These are phyloP conservation scores for Vireo altiloquus DNA, from an alignment of 2,113 vertebrate genomes.

Conservation along the genomic window DNA sequence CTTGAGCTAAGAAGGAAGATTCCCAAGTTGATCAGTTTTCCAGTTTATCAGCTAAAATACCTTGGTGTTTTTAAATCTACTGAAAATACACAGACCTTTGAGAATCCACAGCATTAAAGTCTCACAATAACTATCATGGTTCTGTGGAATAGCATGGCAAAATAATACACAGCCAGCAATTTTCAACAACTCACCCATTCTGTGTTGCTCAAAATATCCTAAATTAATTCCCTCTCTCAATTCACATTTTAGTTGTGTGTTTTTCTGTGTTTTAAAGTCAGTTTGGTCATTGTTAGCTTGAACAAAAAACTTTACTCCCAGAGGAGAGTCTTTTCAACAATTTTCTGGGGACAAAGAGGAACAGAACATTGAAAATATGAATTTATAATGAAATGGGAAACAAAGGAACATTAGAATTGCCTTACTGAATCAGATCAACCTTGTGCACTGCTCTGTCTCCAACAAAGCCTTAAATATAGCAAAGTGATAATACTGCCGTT, in stretches of 20 bases:
- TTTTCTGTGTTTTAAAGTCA: conserved; percentile 39
- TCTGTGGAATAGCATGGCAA: not conserved
- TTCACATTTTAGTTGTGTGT: not conserved
- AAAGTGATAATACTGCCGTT: conserved; percentile 67
- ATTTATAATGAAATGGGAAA: conserved; percentile 70
- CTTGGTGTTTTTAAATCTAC: not conserved
- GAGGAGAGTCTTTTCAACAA: conserved; percentile 60
- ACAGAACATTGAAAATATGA: conserved; percentile 69
- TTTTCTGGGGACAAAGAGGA: conserved; percentile 52
- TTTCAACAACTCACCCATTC: conserved; percentile 6
- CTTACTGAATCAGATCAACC: conserved; percentile 52
- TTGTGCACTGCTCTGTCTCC: conserved; percentile 25
- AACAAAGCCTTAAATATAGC: conserved; percentile 71
- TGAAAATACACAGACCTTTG: not conserved
- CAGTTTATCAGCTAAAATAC: not conserved
- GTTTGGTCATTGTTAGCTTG: conserved; percentile 53
- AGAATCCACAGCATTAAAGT: not conserved
- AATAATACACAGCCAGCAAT: not conserved
- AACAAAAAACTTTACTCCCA: conserved; percentile 67
- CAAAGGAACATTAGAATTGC: conserved; percentile 48
- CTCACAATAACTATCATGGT: not conserved
- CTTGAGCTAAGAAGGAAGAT: not conserved
- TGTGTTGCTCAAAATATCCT: not conserved
- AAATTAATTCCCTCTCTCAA: not conserved
- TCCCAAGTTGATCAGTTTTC: not conserved